These are phyloP conservation scores for Operophtera brumata DNA, from an alignment of 2,888 invertebrate species.

Conservation along the genomic window DNA sequence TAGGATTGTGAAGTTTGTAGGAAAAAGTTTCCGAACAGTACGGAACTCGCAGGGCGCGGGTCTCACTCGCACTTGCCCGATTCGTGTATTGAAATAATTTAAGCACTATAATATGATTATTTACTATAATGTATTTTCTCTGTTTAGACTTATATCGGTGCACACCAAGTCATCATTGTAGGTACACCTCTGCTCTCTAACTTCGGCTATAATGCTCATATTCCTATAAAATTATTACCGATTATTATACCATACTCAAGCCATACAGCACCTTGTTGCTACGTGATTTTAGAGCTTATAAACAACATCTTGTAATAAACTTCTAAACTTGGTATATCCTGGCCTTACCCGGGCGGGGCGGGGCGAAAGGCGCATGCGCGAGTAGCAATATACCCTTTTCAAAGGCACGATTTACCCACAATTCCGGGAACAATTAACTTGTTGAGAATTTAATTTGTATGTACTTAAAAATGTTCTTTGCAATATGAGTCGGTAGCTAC, in stretches of 20 bases:
- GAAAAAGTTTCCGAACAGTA: no score
- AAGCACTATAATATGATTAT: no score
- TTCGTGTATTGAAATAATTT: no score
- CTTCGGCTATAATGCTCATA: conserved; percentile 17
- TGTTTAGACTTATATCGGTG: not conserved
- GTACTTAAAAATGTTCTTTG: conserved; percentile 45
- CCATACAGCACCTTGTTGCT: conserved; percentile 19
- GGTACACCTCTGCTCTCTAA: conserved; percentile 13
- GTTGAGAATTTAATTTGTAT: conserved; percentile 54
- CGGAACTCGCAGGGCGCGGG: no score
- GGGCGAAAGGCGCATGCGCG: conserved; percentile 66
- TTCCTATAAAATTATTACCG: conserved; percentile 20
- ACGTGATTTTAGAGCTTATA: conserved; percentile 29
- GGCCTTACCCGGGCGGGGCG: conserved; percentile 66
- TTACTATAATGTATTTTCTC: no score
- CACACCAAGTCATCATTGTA: no score
- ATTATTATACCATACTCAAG: conserved; percentile 16
- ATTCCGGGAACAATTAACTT: conserved; percentile 56
- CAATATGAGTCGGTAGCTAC: conserved; percentile 27
- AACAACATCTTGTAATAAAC: conserved; percentile 40
- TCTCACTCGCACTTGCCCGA: no score
- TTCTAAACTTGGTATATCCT: conserved; percentile 54
- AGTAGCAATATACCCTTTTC: conserved; percentile 16
- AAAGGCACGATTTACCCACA: conserved; percentile 48
- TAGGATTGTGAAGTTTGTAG: no score